Percentiles rank a stretch among this genome's conserved stretches.
Conservation (phyloP, 2,113 vertebrate species). For the Nyctereutes procyonoides region DNA sequence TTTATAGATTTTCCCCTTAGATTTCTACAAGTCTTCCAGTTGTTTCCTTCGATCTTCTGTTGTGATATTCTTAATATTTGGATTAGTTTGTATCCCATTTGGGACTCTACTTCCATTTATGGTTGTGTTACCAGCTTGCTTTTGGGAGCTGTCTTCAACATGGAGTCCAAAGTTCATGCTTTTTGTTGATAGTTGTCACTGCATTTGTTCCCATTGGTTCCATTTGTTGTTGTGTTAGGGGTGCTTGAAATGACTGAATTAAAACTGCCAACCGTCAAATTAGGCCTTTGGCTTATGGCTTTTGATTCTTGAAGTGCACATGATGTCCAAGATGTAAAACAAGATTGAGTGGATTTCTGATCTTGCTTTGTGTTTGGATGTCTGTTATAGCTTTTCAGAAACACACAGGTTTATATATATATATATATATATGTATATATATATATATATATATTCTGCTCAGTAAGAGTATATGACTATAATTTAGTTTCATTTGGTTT, state of each 20-base stretch:
- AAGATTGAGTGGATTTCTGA: neutral
- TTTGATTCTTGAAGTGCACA: neutral
- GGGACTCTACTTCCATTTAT: neutral
- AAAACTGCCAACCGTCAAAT: accelerated
- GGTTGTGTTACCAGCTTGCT: neutral
- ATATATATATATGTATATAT: no score
- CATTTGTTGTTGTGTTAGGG: neutral
- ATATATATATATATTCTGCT: neutral
- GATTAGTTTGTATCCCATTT: neutral
- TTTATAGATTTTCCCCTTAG: constrained; percentile 93
- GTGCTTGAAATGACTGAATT: neutral
- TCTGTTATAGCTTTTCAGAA: neutral
- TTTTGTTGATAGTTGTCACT: neutral
- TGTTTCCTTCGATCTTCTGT: constrained; percentile 85
- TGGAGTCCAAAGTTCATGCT: neutral
- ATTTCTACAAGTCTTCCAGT: constrained; percentile 92
- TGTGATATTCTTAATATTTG: neutral
- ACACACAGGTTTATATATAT: no score
- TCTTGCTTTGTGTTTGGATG: neutral
- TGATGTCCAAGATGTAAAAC: neutral
- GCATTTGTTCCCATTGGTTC: accelerated
- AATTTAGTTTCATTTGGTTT: neutral
- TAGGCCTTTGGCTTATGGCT: neutral
- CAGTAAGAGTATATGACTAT: neutral
- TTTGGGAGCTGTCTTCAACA: constrained; percentile 38